Base-by-base conservation (phyloP, 1,140 invertebrate species). In the Anoplolepis gracilipes region DNA sequence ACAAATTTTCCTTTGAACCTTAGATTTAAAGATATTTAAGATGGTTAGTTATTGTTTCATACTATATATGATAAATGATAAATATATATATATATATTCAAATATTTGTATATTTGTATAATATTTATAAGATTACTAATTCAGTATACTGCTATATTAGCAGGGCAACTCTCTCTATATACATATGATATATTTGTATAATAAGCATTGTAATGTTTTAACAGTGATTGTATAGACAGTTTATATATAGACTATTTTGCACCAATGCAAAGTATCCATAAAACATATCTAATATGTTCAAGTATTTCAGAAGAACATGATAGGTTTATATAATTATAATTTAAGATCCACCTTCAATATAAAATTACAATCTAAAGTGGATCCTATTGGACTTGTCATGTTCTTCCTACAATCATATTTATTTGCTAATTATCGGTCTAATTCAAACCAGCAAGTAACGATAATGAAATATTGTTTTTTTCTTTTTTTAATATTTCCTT, bases 71-170 rank as follows among this genome's bases (percentile, higher is more conserved):
- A n/a, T n/a, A n/a, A n/a, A n/a, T n/a, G n/a, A n/a, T n/a, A n/a
- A n/a, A n/a, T n/a, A n/a, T n/a, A n/a, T n/a, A n/a, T n/a, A n/a
- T n/a, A n/a, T n/a, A 28, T 22, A 36, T 16, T 36, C 22, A 73
- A 55, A 72, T 28, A 30, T 53, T 8, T 36, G 11, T 73, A 36
- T 55, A 73, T 42, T 70, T 42, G 65, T 70, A 72, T 28, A 72
- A 72, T 55, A 72, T 75, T 36, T 30, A 57, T 36, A 25, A 19
- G 16, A 39, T 59, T 59, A 4, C n/a, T 16, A 2, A 19, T 49
- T 59, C 3, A 49, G 4, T 75, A 30, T 25, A 59, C 33, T 75
- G 72, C 22, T 75, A 59, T 59, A 59, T 59, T 75, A 75, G 22
- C 33, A 75, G 30, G 4, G 0, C 1, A 75, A 53, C 6, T n/a